Base-by-base conservation (phyloP, 2,888 invertebrate genomes). In the Copidosoma aretas region DNA sequence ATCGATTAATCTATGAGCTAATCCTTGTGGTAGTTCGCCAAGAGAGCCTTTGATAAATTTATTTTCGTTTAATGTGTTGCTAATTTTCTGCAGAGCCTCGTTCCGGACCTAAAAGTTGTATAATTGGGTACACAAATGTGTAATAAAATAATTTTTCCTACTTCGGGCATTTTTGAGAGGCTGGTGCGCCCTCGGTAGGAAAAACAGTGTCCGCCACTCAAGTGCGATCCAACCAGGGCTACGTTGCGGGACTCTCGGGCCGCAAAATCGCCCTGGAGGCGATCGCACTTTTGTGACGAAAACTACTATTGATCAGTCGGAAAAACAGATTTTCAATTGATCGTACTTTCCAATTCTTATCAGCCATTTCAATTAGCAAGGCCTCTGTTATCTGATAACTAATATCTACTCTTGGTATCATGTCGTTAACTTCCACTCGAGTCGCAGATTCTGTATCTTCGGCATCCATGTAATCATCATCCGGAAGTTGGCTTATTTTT, bases 331-430 rank as follows among this genome's bases (percentile, higher is more conserved):
- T n/a, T 59, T 10, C 12, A 49, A 24, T 49, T n/a, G 17, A 5
- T 67, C 49, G 71, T 74, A 91, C 91, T 87, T 97, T 97, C 97
- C 97, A 98, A 84, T 94, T 94, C 84, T 94, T 95, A 82, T 96
- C 95, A 24, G 89, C 87, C 75, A 96, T 87, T 83, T 97, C 94
- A 10, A 88, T 89, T 3, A 97, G 84, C 0, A 97, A 84, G 0
- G 90, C 84, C 75, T 94, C 93, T 0, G 94, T 95, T 72, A 97
- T 91, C 76, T 92, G 91, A 4, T 89, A 87, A 68, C 93, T 91
- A 73, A 97, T 92, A 80, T 96, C 95, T 1, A 91, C 89, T 54
- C 93, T 86, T 0, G 95, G 91, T 12, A 94, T 82, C 21, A 89
- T 85, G 84, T 96, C 95, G 59, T 78, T 79, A 10, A 80, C 74